These are phyloP conservation scores for Camelus dromedarius DNA, from an alignment of 2,113 vertebrate species.

Conservation along the genomic window DNA sequence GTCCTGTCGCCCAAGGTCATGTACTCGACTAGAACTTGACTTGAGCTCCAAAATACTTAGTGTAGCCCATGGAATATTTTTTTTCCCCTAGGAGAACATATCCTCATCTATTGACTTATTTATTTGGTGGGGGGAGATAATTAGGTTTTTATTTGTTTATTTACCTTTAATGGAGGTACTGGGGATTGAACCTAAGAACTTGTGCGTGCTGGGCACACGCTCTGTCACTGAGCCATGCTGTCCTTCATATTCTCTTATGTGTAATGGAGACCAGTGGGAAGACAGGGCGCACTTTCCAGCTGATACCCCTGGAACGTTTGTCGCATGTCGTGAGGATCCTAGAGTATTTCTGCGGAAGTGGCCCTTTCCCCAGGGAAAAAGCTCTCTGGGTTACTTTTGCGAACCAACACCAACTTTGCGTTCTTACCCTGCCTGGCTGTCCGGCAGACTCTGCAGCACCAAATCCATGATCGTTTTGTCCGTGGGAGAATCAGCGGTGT, in stretches of 20 bases:
- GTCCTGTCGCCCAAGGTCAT: background rate
- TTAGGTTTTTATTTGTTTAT: no score
- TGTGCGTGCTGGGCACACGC: no score
- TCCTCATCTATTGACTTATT: background rate
- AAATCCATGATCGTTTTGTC: background rate
- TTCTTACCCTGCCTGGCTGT: background rate
- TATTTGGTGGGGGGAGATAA: no score
- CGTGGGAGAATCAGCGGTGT: background rate
- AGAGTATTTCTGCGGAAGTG: accelerated
- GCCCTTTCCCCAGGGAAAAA: background rate
- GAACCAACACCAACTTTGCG: accelerated
- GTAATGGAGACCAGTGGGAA: background rate
- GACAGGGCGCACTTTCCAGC: accelerated
- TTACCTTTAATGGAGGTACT: no score
- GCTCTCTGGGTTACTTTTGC: background rate
- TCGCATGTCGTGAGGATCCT: accelerated
- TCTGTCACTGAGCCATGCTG: no score
- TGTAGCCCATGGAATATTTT: background rate
- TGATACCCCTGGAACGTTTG: accelerated
- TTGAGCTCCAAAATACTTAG: background rate
- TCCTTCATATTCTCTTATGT: background rate
- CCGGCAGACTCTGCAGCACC: accelerated
- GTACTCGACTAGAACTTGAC: background rate
- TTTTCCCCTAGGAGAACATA: background rate
- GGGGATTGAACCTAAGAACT: no score